A percentile compares a stretch with the other conserved stretches of the same genome.
phyloP scores from a whole-genome alignment of 2,888 invertebrate genomes.

The Xylophagus ater region DNA sequence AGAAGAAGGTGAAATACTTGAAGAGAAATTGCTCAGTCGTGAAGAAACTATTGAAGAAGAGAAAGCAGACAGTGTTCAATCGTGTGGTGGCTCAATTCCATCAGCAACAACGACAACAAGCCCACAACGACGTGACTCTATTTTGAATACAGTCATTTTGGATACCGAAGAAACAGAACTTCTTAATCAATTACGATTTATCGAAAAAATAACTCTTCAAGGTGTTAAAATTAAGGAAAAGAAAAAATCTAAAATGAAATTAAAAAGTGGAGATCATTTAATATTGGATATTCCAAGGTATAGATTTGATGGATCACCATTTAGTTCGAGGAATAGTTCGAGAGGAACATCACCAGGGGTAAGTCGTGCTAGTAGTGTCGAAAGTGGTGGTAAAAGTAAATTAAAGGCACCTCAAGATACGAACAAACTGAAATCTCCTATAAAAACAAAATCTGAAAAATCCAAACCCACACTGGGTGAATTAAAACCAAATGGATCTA shows the following conservation, averaged over 20 bases:
- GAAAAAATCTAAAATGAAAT: conserved; percentile 36
- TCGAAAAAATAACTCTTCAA: conserved; percentile 38
- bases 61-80: conserved; percentile 39
- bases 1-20: conserved; percentile 51
- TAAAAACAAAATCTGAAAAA: not conserved
- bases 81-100: conserved; percentile 38
- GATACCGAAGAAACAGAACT: conserved; percentile 48
- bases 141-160: conserved; percentile 40
- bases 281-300: conserved; percentile 38
- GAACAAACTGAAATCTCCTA: conserved; percentile 25
- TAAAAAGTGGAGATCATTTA: conserved; percentile 37
- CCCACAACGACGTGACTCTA: conserved; percentile 34
- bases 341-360: conserved; percentile 38
- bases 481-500: conserved; percentile 25
- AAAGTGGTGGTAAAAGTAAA: conserved; percentile 34
- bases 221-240: conserved; percentile 40
- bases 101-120: conserved; percentile 31
- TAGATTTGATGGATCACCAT: conserved; percentile 37
- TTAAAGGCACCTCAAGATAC: conserved; percentile 21
- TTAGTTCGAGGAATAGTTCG: conserved; percentile 38
- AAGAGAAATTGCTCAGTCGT: conserved; percentile 45
- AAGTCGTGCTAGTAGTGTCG: conserved; percentile 37
- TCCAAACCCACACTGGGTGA: conserved; percentile 43
- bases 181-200: conserved; percentile 43
- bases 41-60: conserved; percentile 43